Conservation (phyloP, 2,113 vertebrate genomes). For the Bucco capensis region DNA sequence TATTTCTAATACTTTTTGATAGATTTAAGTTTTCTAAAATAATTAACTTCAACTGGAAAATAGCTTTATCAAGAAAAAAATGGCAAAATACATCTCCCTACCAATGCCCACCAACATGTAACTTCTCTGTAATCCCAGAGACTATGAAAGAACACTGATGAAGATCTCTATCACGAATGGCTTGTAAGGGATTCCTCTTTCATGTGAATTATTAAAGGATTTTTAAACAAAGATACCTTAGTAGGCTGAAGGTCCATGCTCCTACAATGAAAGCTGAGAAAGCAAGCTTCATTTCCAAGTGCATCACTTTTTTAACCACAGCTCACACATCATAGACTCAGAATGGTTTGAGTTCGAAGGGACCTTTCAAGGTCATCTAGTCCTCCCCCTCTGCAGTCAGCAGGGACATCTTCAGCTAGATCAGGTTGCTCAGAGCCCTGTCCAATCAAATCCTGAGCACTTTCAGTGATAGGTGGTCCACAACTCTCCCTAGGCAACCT, state of each 20-base stretch:
- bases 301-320: background rate
- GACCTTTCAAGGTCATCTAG: background rate
- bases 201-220: background rate
- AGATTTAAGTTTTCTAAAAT: background rate
- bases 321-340: background rate
- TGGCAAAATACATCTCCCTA: background rate
- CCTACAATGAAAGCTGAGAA: background rate
- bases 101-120: background rate
- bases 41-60: background rate
- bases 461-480: background rate
- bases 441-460: background rate
- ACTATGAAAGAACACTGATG: background rate
- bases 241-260: background rate
- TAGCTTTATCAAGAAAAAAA: background rate
- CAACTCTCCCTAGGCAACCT: background rate
- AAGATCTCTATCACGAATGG: background rate
- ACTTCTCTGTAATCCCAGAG: background rate
- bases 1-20: background rate
- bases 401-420: too few species aligned
- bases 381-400: rapidly evolving
- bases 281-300: background rate
- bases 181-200: background rate
- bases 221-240: background rate
- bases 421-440: rapidly evolving
- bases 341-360: background rate